A percentile compares a stretch with the other conserved stretches of the same genome.
These are phyloP conservation scores for Lacanobia wlatinum DNA, from an alignment of 2,888 invertebrate genomes.

Conservation along the genomic window DNA sequence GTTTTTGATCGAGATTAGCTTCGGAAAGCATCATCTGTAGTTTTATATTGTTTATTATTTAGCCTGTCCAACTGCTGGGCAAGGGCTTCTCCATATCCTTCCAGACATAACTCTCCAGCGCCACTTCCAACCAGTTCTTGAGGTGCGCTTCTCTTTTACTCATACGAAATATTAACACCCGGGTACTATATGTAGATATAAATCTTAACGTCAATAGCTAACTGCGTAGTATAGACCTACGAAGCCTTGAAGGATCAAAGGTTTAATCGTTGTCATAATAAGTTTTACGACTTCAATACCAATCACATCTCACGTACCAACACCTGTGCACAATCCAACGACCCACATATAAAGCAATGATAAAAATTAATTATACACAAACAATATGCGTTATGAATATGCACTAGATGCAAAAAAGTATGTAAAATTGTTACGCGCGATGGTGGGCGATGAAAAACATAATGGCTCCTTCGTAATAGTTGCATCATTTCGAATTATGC, in stretches of 20 bases:
- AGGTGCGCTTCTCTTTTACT: not conserved
- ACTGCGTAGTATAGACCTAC: conserved; percentile 13
- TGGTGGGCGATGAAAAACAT: conserved; percentile 64
- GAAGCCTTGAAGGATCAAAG: conserved; percentile 8
- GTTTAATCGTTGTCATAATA: conserved; percentile 20
- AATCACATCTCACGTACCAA: conserved; percentile 8
- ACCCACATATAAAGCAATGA: conserved; percentile 50
- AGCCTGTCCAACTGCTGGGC: no score
- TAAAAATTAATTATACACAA: conserved; percentile 44
- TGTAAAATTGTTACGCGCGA: conserved; percentile 61
- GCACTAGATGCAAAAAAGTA: conserved; percentile 61
- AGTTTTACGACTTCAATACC: conserved; percentile 16
- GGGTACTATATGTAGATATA: not conserved
- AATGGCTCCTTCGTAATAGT: conserved; percentile 56
- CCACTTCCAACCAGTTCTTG: no score
- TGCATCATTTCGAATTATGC: conserved; percentile 61
- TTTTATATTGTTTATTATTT: no score
- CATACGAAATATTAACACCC: not conserved
- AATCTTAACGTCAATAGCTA: not conserved
- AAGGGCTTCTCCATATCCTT: no score
- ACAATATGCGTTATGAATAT: conserved; percentile 57
- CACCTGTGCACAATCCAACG: conserved; percentile 21
- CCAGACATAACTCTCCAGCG: no score
- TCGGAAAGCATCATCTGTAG: not conserved
- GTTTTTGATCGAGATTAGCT: not conserved